Evolutionary conservation across 2,888 invertebrate genomes (phyloP).

Genomic region (Tenthredo mesomela): DNA sequence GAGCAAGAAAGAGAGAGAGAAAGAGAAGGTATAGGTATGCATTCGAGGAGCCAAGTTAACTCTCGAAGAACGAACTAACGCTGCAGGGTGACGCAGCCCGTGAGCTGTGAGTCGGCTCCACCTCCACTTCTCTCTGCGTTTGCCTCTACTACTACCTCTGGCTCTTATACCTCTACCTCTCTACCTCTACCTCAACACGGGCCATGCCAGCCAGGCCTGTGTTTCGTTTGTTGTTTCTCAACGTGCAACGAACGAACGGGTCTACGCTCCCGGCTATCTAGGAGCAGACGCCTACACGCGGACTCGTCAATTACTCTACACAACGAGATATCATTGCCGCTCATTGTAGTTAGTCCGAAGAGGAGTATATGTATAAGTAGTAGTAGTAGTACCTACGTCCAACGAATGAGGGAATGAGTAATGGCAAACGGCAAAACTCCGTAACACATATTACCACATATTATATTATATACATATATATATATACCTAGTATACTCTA

Average conservation of each 20-base stretch:
- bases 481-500: background rate
- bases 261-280: constrained; percentile 70
- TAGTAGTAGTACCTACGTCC: background rate
- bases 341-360: constrained; percentile 43
- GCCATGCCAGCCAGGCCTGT: too few species aligned
- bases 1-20: background rate
- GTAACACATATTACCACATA: constrained; percentile 21
- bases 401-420: constrained; percentile 23
- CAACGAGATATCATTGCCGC: constrained; percentile 73
- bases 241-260: constrained; percentile 31
- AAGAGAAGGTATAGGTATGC: constrained; percentile 50
- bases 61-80: constrained; percentile 71
- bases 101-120: constrained; percentile 37
- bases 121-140: constrained; percentile 23
- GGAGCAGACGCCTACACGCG: constrained; percentile 73
- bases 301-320: constrained; percentile 76
- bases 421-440: constrained; percentile 5
- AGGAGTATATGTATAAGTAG: background rate
- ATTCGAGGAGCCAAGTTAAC: constrained; percentile 56
- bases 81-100: constrained; percentile 70
- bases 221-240: constrained; percentile 61
- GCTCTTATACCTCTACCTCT: constrained; percentile 43
- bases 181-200: background rate
- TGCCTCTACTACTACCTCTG: background rate
- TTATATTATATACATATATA: background rate